These are phyloP conservation scores for Myotis planiceps DNA, from an alignment of 2,797 vertebrate species.

Conservation along the genomic window DNA sequence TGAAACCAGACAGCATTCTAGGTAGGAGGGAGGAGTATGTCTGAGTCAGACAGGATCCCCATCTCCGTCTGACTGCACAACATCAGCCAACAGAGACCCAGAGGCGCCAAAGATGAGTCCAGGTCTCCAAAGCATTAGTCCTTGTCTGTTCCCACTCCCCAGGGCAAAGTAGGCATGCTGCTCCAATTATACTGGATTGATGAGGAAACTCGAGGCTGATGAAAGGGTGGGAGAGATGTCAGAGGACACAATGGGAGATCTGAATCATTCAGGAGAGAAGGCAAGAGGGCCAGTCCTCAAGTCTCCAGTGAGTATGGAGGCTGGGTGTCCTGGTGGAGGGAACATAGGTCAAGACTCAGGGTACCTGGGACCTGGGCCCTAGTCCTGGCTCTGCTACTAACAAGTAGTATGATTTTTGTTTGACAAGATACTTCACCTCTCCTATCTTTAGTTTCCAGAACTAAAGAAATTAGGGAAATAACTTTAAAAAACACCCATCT, in stretches of 20 bases:
- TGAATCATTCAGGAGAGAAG: neutral
- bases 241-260: neutral
- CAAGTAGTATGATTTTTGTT: neutral
- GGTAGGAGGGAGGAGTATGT: neutral
- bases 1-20: neutral
- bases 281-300: neutral
- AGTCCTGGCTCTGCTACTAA: neutral
- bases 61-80: neutral
- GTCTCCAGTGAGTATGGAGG: neutral
- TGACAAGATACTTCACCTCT: neutral
- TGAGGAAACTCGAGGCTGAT: conserved; percentile 59
- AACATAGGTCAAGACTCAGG: neutral
- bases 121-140: conserved; percentile 52
- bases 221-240: conserved; percentile 46
- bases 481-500: neutral
- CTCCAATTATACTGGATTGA: conserved; percentile 62
- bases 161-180: neutral
- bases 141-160: conserved; percentile 13
- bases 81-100: conserved; percentile 14
- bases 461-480: neutral
- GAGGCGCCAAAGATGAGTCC: neutral
- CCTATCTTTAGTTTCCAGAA: neutral
- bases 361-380: neutral
- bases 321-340: neutral
- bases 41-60: neutral